Percentiles rank a stretch among this genome's conserved stretches.
Evolutionary conservation across 2,797 vertebrate species (phyloP).

Genomic region (Pangasius djambal): DNA sequence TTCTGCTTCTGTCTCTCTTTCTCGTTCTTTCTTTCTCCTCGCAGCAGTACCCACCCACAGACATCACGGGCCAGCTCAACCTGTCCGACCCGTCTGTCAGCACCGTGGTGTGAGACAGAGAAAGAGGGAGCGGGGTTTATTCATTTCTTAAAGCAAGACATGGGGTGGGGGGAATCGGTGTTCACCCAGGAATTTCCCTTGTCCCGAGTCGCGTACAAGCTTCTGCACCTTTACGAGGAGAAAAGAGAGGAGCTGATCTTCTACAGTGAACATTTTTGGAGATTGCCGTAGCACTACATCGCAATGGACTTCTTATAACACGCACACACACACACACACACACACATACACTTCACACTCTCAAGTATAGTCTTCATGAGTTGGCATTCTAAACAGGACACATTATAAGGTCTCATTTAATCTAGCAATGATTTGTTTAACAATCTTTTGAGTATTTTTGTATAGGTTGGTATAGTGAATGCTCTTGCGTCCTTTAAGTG

Average conservation of each 20-base stretch:
- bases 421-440: constrained; percentile 21
- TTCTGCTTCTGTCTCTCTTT: constrained; percentile 52
- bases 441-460: constrained; percentile 20
- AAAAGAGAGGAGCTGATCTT: constrained; percentile 49
- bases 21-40: constrained; percentile 70
- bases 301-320: constrained; percentile 59
- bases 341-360: constrained; percentile 15
- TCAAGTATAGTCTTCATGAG: constrained; percentile 8
- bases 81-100: constrained; percentile 99
- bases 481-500: constrained; percentile 39
- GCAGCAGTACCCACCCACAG: constrained; percentile 98
- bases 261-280: constrained; percentile 56
- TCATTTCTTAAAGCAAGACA: constrained; percentile 43
- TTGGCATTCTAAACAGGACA: constrained; percentile 34
- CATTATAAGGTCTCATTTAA: constrained; percentile 28
- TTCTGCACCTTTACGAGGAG: constrained; percentile 52
- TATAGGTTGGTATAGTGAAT: constrained; percentile 40
- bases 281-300: constrained; percentile 60
- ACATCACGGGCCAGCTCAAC: constrained; percentile 99
- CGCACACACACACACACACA: constrained; percentile 43
- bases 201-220: constrained; percentile 47
- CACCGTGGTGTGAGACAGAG: constrained; percentile 88
- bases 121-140: constrained; percentile 46
- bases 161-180: constrained; percentile 30
- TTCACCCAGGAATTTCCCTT: constrained; percentile 32